A percentile compares a stretch with the other conserved stretches of the same genome.
Evolutionary conservation across 1,140 invertebrate genomes (phyloP).

Genomic region (Drosophila persimilis): DNA sequence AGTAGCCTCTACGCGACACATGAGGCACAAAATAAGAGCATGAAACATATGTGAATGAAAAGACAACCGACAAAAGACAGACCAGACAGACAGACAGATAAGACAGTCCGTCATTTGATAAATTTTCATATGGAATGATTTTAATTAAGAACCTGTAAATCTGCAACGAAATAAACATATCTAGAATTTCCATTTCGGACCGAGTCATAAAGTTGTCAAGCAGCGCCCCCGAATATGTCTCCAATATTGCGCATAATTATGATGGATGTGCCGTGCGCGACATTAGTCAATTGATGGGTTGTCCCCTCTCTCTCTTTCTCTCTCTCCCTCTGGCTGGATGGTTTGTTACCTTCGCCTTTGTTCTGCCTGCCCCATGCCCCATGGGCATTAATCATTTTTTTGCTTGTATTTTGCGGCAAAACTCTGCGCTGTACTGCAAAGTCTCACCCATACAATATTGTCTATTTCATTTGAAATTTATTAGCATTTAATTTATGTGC

Average conservation of each 20-base stretch:
- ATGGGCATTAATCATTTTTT: conserved; percentile 65
- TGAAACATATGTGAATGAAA: conserved; percentile 11
- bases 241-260: conserved; percentile 59
- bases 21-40: conserved; percentile 65
- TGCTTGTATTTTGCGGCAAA: conserved; percentile 42
- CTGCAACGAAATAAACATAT: conserved; percentile 32
- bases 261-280: conserved; percentile 67
- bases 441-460: conserved; percentile 12
- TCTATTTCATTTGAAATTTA: conserved; percentile 61
- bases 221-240: conserved; percentile 16
- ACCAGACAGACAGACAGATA: conserved; percentile 17
- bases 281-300: conserved; percentile 68
- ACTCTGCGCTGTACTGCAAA: neutral
- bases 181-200: conserved; percentile 21
- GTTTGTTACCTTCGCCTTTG: conserved; percentile 28
- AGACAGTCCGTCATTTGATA: conserved; percentile 53
- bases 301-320: too few species aligned
- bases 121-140: conserved; percentile 68
- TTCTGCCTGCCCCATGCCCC: conserved; percentile 40
- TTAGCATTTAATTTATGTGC: conserved; percentile 70
- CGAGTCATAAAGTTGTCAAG: conserved; percentile 66
- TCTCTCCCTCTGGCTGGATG: conserved; percentile 13
- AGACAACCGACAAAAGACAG: conserved; percentile 18
- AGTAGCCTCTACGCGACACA: conserved; percentile 60
- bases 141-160: conserved; percentile 81